Conservation (phyloP, 2,888 invertebrate genomes). For the Lochmaea capreae region DNA sequence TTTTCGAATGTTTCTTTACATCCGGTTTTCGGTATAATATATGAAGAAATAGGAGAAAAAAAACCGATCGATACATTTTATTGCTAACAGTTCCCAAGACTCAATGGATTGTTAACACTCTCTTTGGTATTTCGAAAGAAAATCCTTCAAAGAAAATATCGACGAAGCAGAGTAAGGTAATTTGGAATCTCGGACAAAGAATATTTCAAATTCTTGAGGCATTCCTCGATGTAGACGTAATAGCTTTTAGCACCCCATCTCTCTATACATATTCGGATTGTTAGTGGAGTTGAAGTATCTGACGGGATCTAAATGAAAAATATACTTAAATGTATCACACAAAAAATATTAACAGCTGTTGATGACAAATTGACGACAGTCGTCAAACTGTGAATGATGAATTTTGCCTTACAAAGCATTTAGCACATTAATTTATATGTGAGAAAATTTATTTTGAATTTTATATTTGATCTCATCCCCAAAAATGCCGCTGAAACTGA, state of each 20-base stretch:
- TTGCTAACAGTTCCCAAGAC: slow-evolving; percentile 12
- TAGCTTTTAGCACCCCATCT: background rate
- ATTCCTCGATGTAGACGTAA: background rate
- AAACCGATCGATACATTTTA: slow-evolving; percentile 7
- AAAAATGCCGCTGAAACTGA: too few species aligned
- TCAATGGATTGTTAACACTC: slow-evolving; percentile 14
- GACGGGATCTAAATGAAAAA: background rate
- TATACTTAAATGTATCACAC: background rate
- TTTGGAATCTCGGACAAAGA: slow-evolving; percentile 2
- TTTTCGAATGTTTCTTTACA: slow-evolving; percentile 11
- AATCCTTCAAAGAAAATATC: background rate
- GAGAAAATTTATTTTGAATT: too few species aligned
- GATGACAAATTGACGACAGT: too few species aligned
- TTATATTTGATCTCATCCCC: too few species aligned
- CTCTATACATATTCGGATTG: background rate
- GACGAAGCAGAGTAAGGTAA: background rate
- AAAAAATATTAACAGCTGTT: too few species aligned
- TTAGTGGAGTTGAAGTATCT: background rate
- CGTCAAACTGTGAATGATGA: too few species aligned
- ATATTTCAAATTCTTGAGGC: slow-evolving; percentile 1
- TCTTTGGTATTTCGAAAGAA: background rate
- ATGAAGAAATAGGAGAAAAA: slow-evolving; percentile 6
- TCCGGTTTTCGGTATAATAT: slow-evolving; percentile 14
- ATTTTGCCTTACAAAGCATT: too few species aligned
- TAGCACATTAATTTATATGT: too few species aligned